A percentile compares a stretch with the other conserved stretches of the same genome.
Evolutionary conservation across 2,888 invertebrate genomes (phyloP).

Genomic region (Eulithis prunata): DNA sequence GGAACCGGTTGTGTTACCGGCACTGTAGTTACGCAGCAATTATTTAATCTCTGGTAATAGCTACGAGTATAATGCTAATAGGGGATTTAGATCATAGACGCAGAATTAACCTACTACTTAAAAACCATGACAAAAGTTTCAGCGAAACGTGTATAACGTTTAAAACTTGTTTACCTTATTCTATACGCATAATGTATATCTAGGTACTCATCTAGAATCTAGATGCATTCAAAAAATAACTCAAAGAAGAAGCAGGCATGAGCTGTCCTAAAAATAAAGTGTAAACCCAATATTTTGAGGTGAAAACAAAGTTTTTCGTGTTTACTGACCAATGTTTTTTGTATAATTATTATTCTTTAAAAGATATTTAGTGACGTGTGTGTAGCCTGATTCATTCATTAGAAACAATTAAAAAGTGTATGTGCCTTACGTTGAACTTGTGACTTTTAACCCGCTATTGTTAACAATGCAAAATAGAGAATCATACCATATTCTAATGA

Average conservation of each 20-base stretch:
- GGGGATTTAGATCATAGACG: background rate
- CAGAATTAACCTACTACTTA: background rate
- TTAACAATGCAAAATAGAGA: conserved; percentile 26
- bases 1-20: conserved; percentile 29
- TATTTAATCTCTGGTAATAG: conserved; percentile 24
- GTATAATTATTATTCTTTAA: too few relatives aligned
- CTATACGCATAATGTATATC: too few relatives aligned
- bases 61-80: conserved; percentile 4
- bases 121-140: background rate
- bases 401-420: conserved; percentile 3
- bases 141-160: background rate
- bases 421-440: conserved; percentile 5
- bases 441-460: conserved; percentile 23
- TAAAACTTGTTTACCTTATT: background rate
- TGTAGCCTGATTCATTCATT: too few relatives aligned
- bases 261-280: too few relatives aligned
- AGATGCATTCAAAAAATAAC: too few relatives aligned
- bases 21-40: conserved; percentile 29
- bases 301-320: too few relatives aligned
- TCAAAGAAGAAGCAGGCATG: too few relatives aligned
- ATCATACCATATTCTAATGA: conserved; percentile 2
- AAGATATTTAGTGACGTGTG: too few relatives aligned
- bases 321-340: too few relatives aligned
- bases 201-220: too few relatives aligned
- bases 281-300: too few relatives aligned